A percentile compares a stretch with the other conserved stretches of the same genome.
Evolutionary conservation across 2,113 vertebrate species (phyloP).

Genomic region (Mastomys natalensis): DNA sequence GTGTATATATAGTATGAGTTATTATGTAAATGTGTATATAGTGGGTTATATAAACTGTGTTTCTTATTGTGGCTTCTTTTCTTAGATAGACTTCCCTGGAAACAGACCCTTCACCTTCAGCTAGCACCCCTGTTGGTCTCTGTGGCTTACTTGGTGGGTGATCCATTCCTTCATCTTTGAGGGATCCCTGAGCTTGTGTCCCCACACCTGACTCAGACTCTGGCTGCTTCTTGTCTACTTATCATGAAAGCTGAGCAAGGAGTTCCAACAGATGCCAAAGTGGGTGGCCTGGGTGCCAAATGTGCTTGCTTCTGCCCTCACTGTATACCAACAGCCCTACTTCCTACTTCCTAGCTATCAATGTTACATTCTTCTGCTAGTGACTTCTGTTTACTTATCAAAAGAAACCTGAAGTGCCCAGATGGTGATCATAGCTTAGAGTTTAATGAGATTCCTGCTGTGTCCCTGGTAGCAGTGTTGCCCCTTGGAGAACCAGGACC

Average conservation of each 20-base stretch:
- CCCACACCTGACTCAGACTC: conserved; percentile 10
- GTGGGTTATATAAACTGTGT: conserved; percentile 66
- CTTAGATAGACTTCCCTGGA: conserved; percentile 69
- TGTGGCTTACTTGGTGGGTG: conserved; percentile 40
- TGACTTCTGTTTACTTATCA: conserved; percentile 8
- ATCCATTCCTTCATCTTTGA: conserved; percentile 51
- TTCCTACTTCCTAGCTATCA: conserved; percentile 50
- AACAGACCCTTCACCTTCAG: conserved; percentile 57
- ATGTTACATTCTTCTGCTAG: background rate
- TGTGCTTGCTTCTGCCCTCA: background rate
- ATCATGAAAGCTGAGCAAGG: conserved; percentile 36
- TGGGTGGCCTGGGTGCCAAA: background rate
- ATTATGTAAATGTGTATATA: conserved; percentile 59
- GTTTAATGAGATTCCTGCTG: conserved; percentile 54
- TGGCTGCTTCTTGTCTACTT: conserved; percentile 25
- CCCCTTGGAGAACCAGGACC: conserved; percentile 57
- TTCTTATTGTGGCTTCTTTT: conserved; percentile 73
- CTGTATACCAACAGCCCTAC: background rate
- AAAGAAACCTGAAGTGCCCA: conserved; percentile 36
- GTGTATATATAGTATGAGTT: conserved; percentile 12
- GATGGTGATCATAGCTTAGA: conserved; percentile 42
- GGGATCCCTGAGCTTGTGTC: conserved; percentile 13
- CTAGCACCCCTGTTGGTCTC: conserved; percentile 43
- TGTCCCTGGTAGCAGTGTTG: conserved; percentile 55
- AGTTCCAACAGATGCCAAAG: conserved; percentile 25